Percentiles rank a stretch among this genome's conserved stretches.
Evolutionary conservation across 2,888 invertebrate species (phyloP).

Genomic region (Tryphoninae sp.): DNA sequence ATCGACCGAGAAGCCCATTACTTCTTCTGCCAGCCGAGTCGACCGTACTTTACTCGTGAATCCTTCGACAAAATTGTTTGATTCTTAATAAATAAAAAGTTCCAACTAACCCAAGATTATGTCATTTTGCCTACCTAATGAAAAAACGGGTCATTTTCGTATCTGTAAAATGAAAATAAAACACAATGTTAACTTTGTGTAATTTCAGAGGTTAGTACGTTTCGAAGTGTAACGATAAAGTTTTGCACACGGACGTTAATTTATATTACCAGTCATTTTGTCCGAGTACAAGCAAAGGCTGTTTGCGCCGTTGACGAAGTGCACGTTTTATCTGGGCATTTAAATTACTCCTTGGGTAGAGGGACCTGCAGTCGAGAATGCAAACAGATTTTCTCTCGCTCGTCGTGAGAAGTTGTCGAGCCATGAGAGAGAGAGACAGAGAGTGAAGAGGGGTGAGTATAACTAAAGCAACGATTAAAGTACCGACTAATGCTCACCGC

Average conservation of each 20-base stretch:
- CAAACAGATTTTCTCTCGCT: slow-evolving; percentile 36
- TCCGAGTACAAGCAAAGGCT: not conserved
- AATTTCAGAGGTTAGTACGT: not conserved
- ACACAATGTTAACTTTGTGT: not conserved
- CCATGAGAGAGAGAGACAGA: not conserved
- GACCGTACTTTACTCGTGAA: too few relatives aligned
- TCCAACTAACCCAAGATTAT: not conserved
- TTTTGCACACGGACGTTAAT: slow-evolving; percentile 7
- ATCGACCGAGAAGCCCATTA: too few relatives aligned
- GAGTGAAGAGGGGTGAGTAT: slow-evolving; percentile 18
- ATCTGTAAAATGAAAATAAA: not conserved
- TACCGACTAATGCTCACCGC: slow-evolving; percentile 55
- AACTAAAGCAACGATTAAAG: slow-evolving; percentile 61
- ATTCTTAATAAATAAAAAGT: too few relatives aligned
- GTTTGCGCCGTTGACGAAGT: slow-evolving; percentile 47
- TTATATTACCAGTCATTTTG: slow-evolving; percentile 22
- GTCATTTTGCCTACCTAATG: not conserved
- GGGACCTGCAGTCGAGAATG: slow-evolving; percentile 6
- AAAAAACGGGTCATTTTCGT: not conserved
- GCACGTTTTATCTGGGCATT: slow-evolving; percentile 42
- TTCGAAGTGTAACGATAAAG: not conserved
- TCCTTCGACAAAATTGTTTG: too few relatives aligned
- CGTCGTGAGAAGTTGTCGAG: slow-evolving; percentile 10
- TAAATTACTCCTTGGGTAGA: slow-evolving; percentile 25
- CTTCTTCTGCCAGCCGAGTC: too few relatives aligned